phyloP scores from a whole-genome alignment of 2,888 invertebrate genomes.

The Seira ritae region DNA sequence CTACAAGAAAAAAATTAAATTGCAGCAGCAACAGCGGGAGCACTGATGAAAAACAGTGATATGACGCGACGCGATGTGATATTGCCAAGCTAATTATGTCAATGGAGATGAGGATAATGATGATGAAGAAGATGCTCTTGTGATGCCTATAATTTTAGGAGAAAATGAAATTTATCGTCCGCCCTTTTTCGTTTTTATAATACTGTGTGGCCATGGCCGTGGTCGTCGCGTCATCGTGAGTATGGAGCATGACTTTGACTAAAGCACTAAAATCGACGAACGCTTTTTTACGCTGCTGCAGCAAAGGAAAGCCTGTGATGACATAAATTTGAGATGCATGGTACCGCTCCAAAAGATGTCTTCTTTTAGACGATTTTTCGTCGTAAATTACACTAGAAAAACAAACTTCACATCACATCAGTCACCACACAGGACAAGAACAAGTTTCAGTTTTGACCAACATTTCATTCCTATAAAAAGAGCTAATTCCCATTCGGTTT shows the following conservation, averaged over 20 bases:
- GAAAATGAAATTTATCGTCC: conserved; percentile 24
- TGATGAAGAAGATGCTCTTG: conserved; percentile 28
- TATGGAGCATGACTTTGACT: not conserved
- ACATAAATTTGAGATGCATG: no score
- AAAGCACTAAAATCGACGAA: not conserved
- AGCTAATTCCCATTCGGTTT: no score
- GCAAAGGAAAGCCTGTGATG: no score
- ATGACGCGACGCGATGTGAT: conserved; percentile 19
- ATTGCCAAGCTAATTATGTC: conserved; percentile 48
- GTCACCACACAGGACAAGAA: no score
- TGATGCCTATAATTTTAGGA: conserved; percentile 1
- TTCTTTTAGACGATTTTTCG: no score
- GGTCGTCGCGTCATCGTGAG: no score
- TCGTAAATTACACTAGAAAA: no score
- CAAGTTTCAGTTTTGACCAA: no score
- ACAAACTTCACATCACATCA: no score
- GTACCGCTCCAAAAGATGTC: no score
- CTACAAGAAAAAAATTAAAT: conserved; percentile 25
- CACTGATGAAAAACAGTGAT: conserved; percentile 22
- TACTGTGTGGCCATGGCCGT: no score
- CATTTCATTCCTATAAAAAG: no score
- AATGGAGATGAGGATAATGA: conserved; percentile 32
- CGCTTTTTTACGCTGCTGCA: not conserved
- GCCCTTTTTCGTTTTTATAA: conserved; percentile 22
- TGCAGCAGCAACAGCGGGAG: conserved; percentile 17